Evolutionary conservation across 2,797 vertebrate genomes (phyloP).

Genomic region (Anolis apletophallus): DNA sequence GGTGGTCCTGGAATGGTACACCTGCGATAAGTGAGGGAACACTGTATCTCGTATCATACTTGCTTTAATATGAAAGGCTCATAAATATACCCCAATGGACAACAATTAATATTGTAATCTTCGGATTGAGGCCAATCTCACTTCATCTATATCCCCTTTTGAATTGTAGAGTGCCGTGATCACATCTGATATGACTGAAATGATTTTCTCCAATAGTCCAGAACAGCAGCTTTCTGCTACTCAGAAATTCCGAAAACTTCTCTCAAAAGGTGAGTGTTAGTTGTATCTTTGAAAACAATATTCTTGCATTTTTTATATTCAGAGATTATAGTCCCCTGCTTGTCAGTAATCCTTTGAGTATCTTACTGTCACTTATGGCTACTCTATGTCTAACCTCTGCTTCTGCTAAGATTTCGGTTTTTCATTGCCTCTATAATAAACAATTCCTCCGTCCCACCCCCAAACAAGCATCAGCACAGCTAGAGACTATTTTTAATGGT

Average conservation of each 20-base stretch:
- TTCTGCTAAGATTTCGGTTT: background rate
- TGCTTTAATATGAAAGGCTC: background rate
- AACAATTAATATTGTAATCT: background rate
- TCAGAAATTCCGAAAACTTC: slow-evolving; percentile 95
- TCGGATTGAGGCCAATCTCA: slow-evolving; percentile 45
- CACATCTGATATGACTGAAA: slow-evolving; percentile 96
- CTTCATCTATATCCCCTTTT: slow-evolving; percentile 40
- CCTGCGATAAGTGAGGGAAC: no score
- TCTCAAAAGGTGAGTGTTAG: slow-evolving; percentile 91
- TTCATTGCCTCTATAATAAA: background rate
- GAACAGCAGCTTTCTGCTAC: slow-evolving; percentile 97
- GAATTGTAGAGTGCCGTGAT: slow-evolving; percentile 88
- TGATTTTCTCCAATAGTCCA: slow-evolving; percentile 96
- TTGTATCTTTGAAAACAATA: background rate
- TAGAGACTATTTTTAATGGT: background rate
- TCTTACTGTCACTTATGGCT: background rate
- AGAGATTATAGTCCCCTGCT: background rate
- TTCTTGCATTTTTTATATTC: background rate
- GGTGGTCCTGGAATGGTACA: no score
- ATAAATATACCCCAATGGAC: background rate
- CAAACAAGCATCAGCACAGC: background rate
- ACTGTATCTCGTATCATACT: background rate
- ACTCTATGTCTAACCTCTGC: background rate
- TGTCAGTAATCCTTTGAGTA: background rate
- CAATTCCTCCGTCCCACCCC: background rate